Evolutionary conservation across 2,888 invertebrate species (phyloP).

Genomic region (Microctonus aethiopoides): DNA sequence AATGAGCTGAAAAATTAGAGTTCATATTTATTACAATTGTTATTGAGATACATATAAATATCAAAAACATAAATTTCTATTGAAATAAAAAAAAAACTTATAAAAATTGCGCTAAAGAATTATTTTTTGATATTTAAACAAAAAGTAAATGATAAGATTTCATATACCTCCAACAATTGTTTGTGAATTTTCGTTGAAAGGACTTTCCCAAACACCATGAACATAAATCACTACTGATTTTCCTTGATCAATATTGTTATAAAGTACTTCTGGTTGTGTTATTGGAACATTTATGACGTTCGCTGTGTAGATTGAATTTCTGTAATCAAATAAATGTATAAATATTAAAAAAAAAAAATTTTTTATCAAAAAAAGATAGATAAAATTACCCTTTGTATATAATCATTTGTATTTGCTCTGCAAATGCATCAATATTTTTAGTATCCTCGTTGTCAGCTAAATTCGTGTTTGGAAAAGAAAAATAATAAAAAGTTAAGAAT

Average conservation of each 20-base stretch:
- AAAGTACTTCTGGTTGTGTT: constrained; percentile 31
- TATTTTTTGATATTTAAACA: background rate
- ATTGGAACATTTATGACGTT: too few relatives aligned
- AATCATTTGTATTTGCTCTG: constrained; percentile 16
- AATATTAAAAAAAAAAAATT: too few relatives aligned
- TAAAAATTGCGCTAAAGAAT: background rate
- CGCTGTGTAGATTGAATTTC: constrained; percentile 5
- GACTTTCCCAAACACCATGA: constrained; percentile 48
- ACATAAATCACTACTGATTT: constrained; percentile 47
- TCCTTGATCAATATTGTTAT: constrained; percentile 34
- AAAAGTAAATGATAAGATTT: background rate
- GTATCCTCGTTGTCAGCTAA: too few relatives aligned
- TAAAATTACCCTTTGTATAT: constrained; percentile 36
- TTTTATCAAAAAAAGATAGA: background rate
- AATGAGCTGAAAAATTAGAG: constrained; percentile 44
- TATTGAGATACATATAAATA: too few relatives aligned
- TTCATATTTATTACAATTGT: too few relatives aligned
- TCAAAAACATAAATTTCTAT: too few relatives aligned
- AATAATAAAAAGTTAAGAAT: background rate
- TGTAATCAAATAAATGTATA: background rate
- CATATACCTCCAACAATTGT: constrained; percentile 48
- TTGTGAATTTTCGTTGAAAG: constrained; percentile 44
- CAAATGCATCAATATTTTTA: background rate
- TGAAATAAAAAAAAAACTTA: too few relatives aligned
- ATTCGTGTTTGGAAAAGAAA: background rate